Base-by-base conservation (phyloP, 2,888 invertebrate species). In the Eledone cirrhosa region DNA sequence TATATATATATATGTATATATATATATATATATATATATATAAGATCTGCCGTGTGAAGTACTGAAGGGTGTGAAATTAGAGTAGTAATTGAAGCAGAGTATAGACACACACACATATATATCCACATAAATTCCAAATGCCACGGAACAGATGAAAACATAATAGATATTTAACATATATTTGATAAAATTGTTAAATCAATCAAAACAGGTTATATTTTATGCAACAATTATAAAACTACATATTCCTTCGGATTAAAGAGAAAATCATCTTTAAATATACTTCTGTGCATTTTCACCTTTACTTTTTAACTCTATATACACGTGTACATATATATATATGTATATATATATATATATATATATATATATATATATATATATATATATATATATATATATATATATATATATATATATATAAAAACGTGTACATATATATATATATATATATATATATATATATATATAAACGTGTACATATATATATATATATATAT, bases 1-100 rank as follows among this genome's bases (percentile, higher is more conserved):
- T 53, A 53, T 53, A 53, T 53, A 53, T 53, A 53, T 53, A 53
- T 53, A 53, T 19, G 19, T 19, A 53, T 53, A 53, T 19, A 53
- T 53, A 53, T 53, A 53, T 53, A 53, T 53, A 53, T 53, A 53
- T 19, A 53, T 53, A 53, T 53, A 53, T 53, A 53, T 53, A 53
- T 19, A 53, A 16, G 19, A n/a, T n/a, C n/a, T n/a, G n/a, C n/a
- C n/a, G n/a, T n/a, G n/a, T n/a, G n/a, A n/a, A n/a, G n/a, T n/a
- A n/a, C n/a, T n/a, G n/a, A n/a, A n/a, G n/a, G n/a, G n/a, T n/a
- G n/a, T n/a, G n/a, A n/a, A n/a, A n/a, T n/a, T n/a, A n/a, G n/a
- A n/a, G n/a, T n/a, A n/a, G n/a, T n/a, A n/a, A n/a, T n/a, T n/a
- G n/a, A n/a, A n/a, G n/a, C n/a, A n/a, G 19, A 16, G 19, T 53